Base-by-base conservation (phyloP, 2,888 invertebrate species). In the Chaetogeoica ovagalla region DNA sequence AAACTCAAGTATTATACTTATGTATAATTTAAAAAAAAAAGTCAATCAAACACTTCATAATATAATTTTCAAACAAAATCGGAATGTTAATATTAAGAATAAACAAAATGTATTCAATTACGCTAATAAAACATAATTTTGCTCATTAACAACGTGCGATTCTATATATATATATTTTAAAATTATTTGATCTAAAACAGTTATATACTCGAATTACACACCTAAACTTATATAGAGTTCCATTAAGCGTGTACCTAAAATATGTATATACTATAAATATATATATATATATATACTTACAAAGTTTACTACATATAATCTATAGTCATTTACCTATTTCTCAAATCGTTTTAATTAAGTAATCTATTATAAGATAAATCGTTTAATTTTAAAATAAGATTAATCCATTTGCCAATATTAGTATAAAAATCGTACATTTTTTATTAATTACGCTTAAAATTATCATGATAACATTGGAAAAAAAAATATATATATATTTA, bases 131-230 rank as follows among this genome's bases (percentile, higher is more conserved):
- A 66, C 43, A 70, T 39, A 65, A 52, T n/a, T 62, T 79, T 79
- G 70, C 77, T 79, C 70, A 39, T 63, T 79, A 79, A 79, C 70
- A 79, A 79, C 70, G 77, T 79, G 77, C 77, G 70, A 57, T 63
- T 2, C 52, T 52, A 66, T 2, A 15, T 52, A 52, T 17, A 13
- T 52, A 52, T 43, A 43, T 52, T 13, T 17, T 17, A 4, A 9
- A 13, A 17, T 52, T 52, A 52, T 30, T 30, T 30, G 1, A 30
- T 30, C 30, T 30, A 30, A 30, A 30, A 30, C 30, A 30, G 30
- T 30, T 30, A 30, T 30, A 30, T 30, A 30, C 30, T 30, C 30
- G 30, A 2, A 30, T 43, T 43, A 43, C 11, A 43, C 43, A 7
- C 15, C 13, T 52, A 52, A 43, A 43, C 43, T n/a, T 43, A 43